Evolutionary conservation across 2,113 vertebrate species (phyloP), one percentile per base, ranked within the genome.

Genomic region (Smithornis capensis): DNA sequence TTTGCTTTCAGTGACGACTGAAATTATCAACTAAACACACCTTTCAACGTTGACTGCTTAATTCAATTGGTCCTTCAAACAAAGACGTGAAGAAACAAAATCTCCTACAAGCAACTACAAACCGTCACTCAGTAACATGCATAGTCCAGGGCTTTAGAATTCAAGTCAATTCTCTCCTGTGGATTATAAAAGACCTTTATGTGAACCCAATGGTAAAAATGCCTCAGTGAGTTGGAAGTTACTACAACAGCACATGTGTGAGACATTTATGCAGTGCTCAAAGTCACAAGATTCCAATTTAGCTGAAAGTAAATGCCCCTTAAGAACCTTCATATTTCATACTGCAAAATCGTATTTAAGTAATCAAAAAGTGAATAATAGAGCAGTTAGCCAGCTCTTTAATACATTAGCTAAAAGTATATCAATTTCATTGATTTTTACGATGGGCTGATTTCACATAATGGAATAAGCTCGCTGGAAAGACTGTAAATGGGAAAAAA

Each of bases 361-460:
- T 71, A 81, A 95, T 95, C 83, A 90, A 92, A 89, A 94, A 93
- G 64, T 86, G 76, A 96, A 42, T 89, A 96, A 96, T 82, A 92
- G 90, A 94, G 94, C 90, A 95, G 88, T 96, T 96, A 97, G 40
- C 10, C 42, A 83, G 83, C 90, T 97, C 80, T 95, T 96, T 87
- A 96, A 96, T 94, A 95, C 93, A 92, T 94, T 89, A 96, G 90
- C 86, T 95, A 91, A 92, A 96, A 96, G 83, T 87, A 69, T 90
- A 95, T 93, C 86, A 95, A 95, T 93, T 90, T 62, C 80, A 96
- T 93, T 96, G 92, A 97, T 95, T 96, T 97, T 96, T 92, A 92
- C 53, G 7, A 94, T 89, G 83, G 76, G 56, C 56, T 90, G 90
- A 85, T 78, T 93, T 92, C 90, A 68, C 69, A 89, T 95, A 97